Conservation (phyloP, 1,140 invertebrate species). For the Drosophila lacteicornis region DNA sequence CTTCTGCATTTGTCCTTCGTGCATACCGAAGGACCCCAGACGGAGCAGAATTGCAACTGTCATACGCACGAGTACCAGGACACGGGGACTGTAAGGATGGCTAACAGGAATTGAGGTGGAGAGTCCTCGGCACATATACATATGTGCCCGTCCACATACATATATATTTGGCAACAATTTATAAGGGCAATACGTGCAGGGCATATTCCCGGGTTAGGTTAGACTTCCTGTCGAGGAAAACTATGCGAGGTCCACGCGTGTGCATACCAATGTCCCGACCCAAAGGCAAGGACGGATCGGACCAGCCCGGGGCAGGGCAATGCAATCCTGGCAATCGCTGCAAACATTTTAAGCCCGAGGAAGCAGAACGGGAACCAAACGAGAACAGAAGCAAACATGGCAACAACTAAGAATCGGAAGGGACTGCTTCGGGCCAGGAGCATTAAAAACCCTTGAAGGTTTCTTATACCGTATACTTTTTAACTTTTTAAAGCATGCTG, state of each 20-base stretch:
- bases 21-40: slow-evolving; percentile 65
- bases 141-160: slow-evolving; percentile 20
- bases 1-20: slow-evolving; percentile 70
- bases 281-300: slow-evolving; percentile 6
- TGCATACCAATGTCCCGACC: slow-evolving; percentile 70
- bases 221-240: slow-evolving; percentile 80
- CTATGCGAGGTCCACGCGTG: slow-evolving; percentile 79
- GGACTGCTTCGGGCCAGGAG: slow-evolving; percentile 21
- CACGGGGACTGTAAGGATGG: neutral
- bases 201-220: slow-evolving; percentile 67
- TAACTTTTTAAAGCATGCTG: neutral
- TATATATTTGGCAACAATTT: slow-evolving; percentile 77
- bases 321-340: slow-evolving; percentile 60
- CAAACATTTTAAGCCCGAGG: slow-evolving; percentile 68
- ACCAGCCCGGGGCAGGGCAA: slow-evolving; percentile 31
- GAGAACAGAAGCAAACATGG: slow-evolving; percentile 26
- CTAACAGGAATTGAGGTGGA: slow-evolving; percentile 32
- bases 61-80: slow-evolving; percentile 47
- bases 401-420: slow-evolving; percentile 46
- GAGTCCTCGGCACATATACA: slow-evolving; percentile 26
- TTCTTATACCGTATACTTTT: neutral
- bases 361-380: neutral
- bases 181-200: slow-evolving; percentile 80
- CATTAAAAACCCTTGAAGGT: slow-evolving; percentile 9
- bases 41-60: slow-evolving; percentile 73